Evolutionary conservation across 2,797 vertebrate species (phyloP), one percentile per base, ranked within the genome.

Genomic region (Anolis apletophallus): DNA sequence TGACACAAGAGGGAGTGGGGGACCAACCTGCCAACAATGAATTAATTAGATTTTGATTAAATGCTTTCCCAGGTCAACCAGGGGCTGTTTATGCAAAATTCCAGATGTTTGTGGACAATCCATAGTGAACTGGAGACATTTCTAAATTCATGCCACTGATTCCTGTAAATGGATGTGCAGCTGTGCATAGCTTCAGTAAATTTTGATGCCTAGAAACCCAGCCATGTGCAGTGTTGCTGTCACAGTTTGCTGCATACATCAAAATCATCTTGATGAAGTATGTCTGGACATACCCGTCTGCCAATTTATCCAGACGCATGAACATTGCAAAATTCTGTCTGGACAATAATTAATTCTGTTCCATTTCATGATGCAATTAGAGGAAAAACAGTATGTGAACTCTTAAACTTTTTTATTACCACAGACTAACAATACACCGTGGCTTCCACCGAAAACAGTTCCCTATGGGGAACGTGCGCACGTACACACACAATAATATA

Each of bases 101-200:
- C 80, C 86, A 87, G 86, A 83, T 87, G 81, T 87, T 87, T 46
- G 46, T 46, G 78, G 61, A n/a, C 67, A 72, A 83, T 87, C 57
- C 14, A 72, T 13, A 69, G 32, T 77, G 67, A 87, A 82, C 54
- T 77, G 34, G 40, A 72, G 55, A 68, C 55, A 69, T 83, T 78
- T 87, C 54, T 72, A 61, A 83, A 78, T 23, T 83, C 54, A 29
- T 87, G 64, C 64, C 69, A 71, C 67, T 71, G 67, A 78, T 87
- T 87, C n/a, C 74, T 77, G n/a, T 78, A 40, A 83, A 54, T 40
- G 21, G 50, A 78, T 59, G 40, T 61, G 78, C 78, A 87, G 80
- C 71, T 87, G 67, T 75, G 46, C 55, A 75, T 75, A 81, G 46
- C 59, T 81, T 81, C 69, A 74, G 16, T 67, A 71, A 21, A n/a